Conservation (phyloP, 2,888 invertebrate genomes). For the Belgica antarctica region DNA sequence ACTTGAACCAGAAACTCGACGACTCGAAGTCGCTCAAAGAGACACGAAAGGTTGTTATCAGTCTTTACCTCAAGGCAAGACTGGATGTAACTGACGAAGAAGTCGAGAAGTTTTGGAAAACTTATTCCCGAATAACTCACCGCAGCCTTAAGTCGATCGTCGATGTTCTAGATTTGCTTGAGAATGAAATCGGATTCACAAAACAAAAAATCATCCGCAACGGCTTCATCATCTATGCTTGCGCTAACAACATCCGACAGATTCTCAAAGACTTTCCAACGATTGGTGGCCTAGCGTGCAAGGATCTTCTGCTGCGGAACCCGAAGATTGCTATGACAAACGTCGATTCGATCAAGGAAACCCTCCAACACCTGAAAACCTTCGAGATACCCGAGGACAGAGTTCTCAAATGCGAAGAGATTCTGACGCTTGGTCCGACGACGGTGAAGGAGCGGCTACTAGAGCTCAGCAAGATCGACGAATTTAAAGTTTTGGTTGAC, state of each 20-base stretch:
- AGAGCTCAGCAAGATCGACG: conserved; percentile 59
- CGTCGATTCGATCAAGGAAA: conserved; percentile 58
- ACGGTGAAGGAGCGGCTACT: conserved; percentile 61
- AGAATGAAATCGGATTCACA: conserved; percentile 60
- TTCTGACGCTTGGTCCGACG: conserved; percentile 61
- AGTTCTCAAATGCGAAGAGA: conserved; percentile 58
- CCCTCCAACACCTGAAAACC: conserved; percentile 59
- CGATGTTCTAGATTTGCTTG: conserved; percentile 59
- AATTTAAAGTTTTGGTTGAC: conserved; percentile 61
- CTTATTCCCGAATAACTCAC: conserved; percentile 50
- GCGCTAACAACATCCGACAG: conserved; percentile 60
- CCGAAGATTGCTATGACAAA: conserved; percentile 66
- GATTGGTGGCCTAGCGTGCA: conserved; percentile 60
- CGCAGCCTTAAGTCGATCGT: conserved; percentile 58
- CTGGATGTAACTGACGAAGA: conserved; percentile 47
- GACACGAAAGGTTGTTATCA: conserved; percentile 50
- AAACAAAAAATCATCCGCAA: conserved; percentile 59
- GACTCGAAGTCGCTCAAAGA: conserved; percentile 21
- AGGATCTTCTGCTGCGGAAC: conserved; percentile 57
- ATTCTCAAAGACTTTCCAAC: conserved; percentile 59
- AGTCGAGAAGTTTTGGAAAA: not conserved
- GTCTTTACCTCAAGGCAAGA: conserved; percentile 53
- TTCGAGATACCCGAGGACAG: conserved; percentile 60
- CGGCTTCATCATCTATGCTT: conserved; percentile 61
- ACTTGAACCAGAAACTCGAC: not conserved